Conservation (phyloP, 2,888 invertebrate genomes). For the Pyrrhosoma nymphula region DNA sequence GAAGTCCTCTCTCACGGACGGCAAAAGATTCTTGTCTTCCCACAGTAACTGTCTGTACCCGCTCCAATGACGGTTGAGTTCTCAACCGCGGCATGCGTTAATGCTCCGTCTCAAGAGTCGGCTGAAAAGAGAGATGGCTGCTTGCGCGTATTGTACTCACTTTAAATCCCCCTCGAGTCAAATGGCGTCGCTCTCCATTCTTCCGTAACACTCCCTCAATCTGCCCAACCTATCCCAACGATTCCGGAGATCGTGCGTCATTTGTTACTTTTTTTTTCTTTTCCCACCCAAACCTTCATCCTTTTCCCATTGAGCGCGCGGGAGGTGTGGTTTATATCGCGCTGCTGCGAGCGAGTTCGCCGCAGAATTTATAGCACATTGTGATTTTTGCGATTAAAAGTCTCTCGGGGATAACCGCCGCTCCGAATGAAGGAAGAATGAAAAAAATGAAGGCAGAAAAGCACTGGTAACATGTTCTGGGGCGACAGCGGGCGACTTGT, state of each 20-base stretch:
- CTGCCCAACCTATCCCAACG: constrained; percentile 23
- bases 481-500: not conserved
- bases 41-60: not conserved
- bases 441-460: not conserved
- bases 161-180: not conserved
- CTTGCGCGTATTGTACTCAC: not conserved
- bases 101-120: not conserved
- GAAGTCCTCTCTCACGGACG: not conserved
- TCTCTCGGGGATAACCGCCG: not conserved
- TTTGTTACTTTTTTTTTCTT: not conserved
- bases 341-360: not conserved
- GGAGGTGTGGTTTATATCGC: constrained; percentile 5
- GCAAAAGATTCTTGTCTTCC: constrained; percentile 17
- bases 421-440: not conserved
- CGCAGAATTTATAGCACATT: constrained; percentile 24
- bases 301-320: not conserved
- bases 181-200: not conserved
- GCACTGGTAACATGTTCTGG: not conserved
- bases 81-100: not conserved
- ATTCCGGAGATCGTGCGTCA: not conserved
- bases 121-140: not conserved
- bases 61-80: not conserved
- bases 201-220: not conserved
- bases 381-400: constrained; percentile 37
- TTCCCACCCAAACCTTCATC: not conserved